Conservation (phyloP, 1,140 invertebrate species). For the Cryptotermes secundus region DNA sequence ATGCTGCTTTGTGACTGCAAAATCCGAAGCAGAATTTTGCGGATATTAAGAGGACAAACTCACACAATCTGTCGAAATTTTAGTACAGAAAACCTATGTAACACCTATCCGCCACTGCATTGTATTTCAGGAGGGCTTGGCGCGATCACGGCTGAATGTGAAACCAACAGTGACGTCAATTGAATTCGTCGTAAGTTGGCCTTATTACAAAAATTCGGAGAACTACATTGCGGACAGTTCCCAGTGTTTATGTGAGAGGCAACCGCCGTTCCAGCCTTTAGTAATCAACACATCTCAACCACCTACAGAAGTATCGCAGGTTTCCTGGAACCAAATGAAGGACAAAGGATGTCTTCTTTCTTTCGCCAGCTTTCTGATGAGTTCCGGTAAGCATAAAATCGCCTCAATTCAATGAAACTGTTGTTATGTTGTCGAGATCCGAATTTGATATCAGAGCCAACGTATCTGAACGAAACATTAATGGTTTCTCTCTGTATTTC, state of each 20-base stretch:
- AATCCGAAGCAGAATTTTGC: too few relatives aligned
- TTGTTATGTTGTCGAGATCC: not conserved
- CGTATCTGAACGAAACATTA: not conserved
- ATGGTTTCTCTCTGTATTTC: not conserved
- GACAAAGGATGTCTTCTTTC: not conserved
- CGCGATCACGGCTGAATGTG: too few relatives aligned
- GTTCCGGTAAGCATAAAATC: not conserved
- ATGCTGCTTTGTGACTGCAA: too few relatives aligned
- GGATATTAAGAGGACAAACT: too few relatives aligned
- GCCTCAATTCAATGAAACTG: not conserved
- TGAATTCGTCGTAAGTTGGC: too few relatives aligned
- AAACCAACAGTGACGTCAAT: too few relatives aligned
- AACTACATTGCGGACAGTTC: not conserved
- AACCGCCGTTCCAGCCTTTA: not conserved
- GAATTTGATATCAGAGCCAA: not conserved
- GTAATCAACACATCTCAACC: not conserved
- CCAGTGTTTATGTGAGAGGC: not conserved
- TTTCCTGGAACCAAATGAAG: not conserved
- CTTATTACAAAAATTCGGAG: too few relatives aligned
- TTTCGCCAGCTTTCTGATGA: not conserved
- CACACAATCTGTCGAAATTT: too few relatives aligned
- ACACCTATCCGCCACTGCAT: too few relatives aligned
- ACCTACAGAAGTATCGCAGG: not conserved
- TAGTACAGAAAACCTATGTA: too few relatives aligned
- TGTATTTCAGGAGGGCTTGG: too few relatives aligned